These are phyloP conservation scores for Sminthurides aquaticus DNA, from an alignment of 2,888 invertebrate species.

Conservation along the genomic window DNA sequence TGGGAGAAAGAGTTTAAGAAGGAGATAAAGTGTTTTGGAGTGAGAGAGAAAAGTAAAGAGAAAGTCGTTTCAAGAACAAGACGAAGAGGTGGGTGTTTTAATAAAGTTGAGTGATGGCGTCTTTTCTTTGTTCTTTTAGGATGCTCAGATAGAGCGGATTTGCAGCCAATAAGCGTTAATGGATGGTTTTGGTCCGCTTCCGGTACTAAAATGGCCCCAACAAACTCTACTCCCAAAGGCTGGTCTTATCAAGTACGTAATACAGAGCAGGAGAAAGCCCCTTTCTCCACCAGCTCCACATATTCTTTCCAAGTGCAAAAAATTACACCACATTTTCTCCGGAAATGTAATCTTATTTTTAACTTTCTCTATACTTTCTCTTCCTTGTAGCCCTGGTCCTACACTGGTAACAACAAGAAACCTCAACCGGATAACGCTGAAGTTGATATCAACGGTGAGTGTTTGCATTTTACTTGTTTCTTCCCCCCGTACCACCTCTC, in stretches of 20 bases:
- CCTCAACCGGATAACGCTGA: constrained; percentile 78
- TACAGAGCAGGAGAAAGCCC: too few species aligned
- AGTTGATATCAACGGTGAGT: constrained; percentile 42
- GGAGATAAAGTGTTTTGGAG: not conserved
- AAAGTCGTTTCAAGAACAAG: too few species aligned
- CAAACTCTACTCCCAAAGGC: constrained; percentile 50
- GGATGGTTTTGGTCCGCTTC: constrained; percentile 94
- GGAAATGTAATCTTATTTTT: constrained; percentile 1
- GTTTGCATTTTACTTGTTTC: too few species aligned
- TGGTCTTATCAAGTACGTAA: constrained; percentile 36
- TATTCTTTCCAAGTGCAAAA: too few species aligned
- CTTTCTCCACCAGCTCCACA: too few species aligned
- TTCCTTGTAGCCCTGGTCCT: constrained; percentile 50
- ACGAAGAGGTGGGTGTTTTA: not conserved
- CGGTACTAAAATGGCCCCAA: constrained; percentile 82
- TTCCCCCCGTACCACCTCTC: too few species aligned
- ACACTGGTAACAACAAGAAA: constrained; percentile 81
- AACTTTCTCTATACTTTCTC: too few species aligned
- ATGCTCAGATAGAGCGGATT: constrained; percentile 72
- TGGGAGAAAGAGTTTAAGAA: not conserved
- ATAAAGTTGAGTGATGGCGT: not conserved
- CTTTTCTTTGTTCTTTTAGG: constrained; percentile 49
- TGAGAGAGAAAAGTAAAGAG: not conserved
- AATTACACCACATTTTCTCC: too few species aligned
- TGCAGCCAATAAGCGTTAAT: constrained; percentile 75